Percentiles rank a stretch among this genome's conserved stretches.
phyloP scores from a whole-genome alignment of 1,140 invertebrate genomes.

The Pygmarrhopalites habei region DNA sequence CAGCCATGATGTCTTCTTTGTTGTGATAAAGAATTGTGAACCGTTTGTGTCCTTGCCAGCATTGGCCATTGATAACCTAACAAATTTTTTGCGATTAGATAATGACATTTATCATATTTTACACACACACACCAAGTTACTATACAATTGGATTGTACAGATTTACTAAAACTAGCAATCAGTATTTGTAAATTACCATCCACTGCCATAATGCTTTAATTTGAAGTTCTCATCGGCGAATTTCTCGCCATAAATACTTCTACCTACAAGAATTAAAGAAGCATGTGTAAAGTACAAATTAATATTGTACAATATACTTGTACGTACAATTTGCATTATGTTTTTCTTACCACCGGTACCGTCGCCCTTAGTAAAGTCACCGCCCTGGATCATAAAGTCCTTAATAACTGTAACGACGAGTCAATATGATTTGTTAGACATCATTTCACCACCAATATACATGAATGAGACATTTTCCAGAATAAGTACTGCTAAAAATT shows the following conservation, averaged over 20 bases:
- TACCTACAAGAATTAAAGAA: constrained; percentile 51
- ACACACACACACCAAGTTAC: too few species aligned
- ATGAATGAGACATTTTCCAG: too few species aligned
- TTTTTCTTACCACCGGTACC: constrained; percentile 73
- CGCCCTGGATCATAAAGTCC: constrained; percentile 91
- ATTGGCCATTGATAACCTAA: constrained; percentile 52
- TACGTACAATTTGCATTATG: constrained; percentile 5
- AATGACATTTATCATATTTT: too few species aligned
- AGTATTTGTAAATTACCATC: too few species aligned
- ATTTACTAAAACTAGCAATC: too few species aligned
- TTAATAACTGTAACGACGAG: too few species aligned
- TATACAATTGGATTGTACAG: too few species aligned
- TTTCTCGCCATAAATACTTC: constrained; percentile 86
- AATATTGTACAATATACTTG: constrained; percentile 35
- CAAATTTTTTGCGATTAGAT: constrained; percentile 41
- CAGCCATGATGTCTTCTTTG: constrained; percentile 84
- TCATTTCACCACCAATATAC: too few species aligned
- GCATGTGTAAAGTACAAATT: constrained; percentile 7
- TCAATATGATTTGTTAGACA: too few species aligned
- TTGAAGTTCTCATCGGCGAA: constrained; percentile 98
- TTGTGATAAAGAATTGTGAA: constrained; percentile 96
- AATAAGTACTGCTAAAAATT: too few species aligned
- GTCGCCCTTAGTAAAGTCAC: constrained; percentile 87
- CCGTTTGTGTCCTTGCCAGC: constrained; percentile 95
- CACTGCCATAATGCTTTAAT: constrained; percentile 80